Base-by-base conservation (phyloP, 2,797 vertebrate species). In the Crenichthys baileyi region DNA sequence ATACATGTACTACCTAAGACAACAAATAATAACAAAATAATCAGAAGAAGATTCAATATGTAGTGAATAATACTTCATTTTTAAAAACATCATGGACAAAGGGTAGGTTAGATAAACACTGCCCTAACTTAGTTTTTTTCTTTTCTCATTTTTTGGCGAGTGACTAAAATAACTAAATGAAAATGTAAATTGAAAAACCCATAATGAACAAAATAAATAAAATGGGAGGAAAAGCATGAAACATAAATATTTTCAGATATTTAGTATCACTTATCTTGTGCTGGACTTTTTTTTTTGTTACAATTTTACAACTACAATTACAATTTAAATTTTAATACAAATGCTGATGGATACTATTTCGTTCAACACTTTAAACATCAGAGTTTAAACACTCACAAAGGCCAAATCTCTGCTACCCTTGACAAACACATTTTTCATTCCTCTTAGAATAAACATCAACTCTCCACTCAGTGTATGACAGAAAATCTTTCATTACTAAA, bases 401-500 rank as follows among this genome's bases (percentile, higher is more conserved):
- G 5, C 51, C 46, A 80, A 51, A 18, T 76, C 61, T 77, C 2
- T 70, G 18, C 77, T 79, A 31, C n/a, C 73, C 50, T 31, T 61
- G 36, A 87, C 78, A 75, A 81, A 86, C 13, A 82, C 39, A 72
- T 71, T 83, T 81, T 85, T 24, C 73, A 77, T 67, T 79, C 36
- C 55, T 31, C 70, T 12, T 18, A 83, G 41, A 53, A 73, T 8
- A 73, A 44, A 73, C 82, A 75, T 15, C 39, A 61, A 22, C 5
- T 70, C 75, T 67, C 15, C 46, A 29, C 26, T 81, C 75, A 60
- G 29, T 13, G n/a, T 20, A 77, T 65, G 76, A 83, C 85, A 86
- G 67, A 83, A 83, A 80, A 85, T 79, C 78, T 78, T 85, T 90
- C 80, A 84, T 82, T 65, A 31, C 70, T 39, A 53, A 55, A 72